These are phyloP conservation scores for Asteroscopus sphinx DNA, from an alignment of 2,888 invertebrate genomes.

Conservation along the genomic window DNA sequence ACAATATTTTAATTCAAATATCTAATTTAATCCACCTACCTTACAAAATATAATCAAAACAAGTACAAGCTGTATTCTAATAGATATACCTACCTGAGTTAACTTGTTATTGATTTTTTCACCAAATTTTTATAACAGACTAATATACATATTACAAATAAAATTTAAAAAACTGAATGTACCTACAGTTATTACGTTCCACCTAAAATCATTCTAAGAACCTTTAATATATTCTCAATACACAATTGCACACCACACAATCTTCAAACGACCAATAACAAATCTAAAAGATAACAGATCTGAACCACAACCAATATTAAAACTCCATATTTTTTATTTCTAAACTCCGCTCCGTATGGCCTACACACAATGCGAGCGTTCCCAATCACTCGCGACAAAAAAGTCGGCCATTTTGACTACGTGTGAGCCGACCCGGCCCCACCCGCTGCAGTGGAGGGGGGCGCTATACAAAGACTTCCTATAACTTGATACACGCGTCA, in stretches of 20 bases:
- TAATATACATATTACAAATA: too few relatives aligned
- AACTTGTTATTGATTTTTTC: too few relatives aligned
- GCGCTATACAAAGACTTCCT: slow-evolving; percentile 71
- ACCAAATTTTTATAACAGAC: too few relatives aligned
- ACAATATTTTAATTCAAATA: too few relatives aligned
- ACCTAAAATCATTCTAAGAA: background rate
- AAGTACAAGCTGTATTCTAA: too few relatives aligned
- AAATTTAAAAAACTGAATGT: too few relatives aligned
- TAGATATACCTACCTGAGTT: too few relatives aligned
- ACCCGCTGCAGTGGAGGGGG: slow-evolving; percentile 77
- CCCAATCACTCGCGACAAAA: slow-evolving; percentile 67
- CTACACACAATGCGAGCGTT: slow-evolving; percentile 52
- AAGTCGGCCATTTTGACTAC: slow-evolving; percentile 86
- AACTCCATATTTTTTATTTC: slow-evolving; percentile 50
- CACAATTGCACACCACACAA: slow-evolving; percentile 19
- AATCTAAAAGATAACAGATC: slow-evolving; percentile 23
- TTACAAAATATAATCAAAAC: too few relatives aligned
- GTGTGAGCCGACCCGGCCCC: slow-evolving; percentile 83
- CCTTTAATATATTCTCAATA: background rate
- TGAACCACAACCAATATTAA: slow-evolving; percentile 38
- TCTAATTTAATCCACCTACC: too few relatives aligned
- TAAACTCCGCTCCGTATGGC: slow-evolving; percentile 39
- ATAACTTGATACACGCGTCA: slow-evolving; percentile 58
- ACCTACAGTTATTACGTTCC: background rate
- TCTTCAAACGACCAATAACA: slow-evolving; percentile 16